Evolutionary conservation across 2,797 vertebrate species (phyloP).

Genomic region (Micropoecilia bifurca): DNA sequence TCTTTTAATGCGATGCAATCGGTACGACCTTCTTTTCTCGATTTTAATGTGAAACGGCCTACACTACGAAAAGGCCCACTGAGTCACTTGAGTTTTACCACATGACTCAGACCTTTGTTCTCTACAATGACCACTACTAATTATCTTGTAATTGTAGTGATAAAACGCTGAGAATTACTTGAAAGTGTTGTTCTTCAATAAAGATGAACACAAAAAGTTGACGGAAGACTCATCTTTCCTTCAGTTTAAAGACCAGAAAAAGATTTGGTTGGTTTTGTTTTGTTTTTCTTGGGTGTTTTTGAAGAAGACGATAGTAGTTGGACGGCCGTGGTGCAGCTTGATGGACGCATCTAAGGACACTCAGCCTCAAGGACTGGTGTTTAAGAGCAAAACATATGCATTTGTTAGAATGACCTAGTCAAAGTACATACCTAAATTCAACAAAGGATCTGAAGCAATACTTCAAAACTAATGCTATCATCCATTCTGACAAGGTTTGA

Average conservation of each 20-base stretch:
- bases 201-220: constrained; percentile 71
- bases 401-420: neutral
- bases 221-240: neutral
- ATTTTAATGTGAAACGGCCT: constrained; percentile 78
- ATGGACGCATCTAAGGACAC: too few relatives aligned
- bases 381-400: too few relatives aligned
- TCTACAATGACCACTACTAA: constrained; percentile 78
- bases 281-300: neutral
- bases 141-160: constrained; percentile 73
- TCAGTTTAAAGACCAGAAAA: neutral
- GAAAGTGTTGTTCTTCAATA: constrained; percentile 83
- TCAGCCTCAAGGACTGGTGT: too few relatives aligned
- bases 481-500: neutral
- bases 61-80: constrained; percentile 48
- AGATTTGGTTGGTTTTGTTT: neutral
- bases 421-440: neutral
- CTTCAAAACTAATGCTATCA: neutral
- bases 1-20: constrained; percentile 74
- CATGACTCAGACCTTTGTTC: constrained; percentile 52
- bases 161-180: constrained; percentile 78
- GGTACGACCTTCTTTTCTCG: constrained; percentile 44
- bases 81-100: constrained; percentile 38
- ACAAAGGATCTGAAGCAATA: neutral
- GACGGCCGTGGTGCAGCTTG: too few relatives aligned
- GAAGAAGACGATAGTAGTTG: neutral